Conservation (phyloP, 2,797 vertebrate genomes). For the Acanthurus leucopareius region DNA sequence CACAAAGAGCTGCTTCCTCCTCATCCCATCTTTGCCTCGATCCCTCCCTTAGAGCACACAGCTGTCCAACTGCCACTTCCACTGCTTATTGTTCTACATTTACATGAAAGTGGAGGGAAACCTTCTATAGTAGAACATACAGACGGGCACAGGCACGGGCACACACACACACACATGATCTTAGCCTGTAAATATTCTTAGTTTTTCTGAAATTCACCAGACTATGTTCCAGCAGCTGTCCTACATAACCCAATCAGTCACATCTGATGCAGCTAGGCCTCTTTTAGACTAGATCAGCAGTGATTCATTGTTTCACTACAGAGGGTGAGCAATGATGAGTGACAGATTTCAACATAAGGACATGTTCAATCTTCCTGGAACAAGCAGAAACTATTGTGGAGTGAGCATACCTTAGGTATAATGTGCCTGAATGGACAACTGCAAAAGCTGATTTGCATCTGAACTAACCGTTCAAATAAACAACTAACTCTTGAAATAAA, state of each 20-base stretch:
- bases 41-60: constrained; percentile 79
- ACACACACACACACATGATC: background rate
- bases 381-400: constrained; percentile 19
- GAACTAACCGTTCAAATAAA: background rate
- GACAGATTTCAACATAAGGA: constrained; percentile 30
- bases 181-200: constrained; percentile 5
- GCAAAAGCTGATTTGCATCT: constrained; percentile 25
- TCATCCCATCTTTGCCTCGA: constrained; percentile 77
- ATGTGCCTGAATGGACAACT: background rate
- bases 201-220: constrained; percentile 11
- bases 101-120: constrained; percentile 63
- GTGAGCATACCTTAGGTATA: background rate
- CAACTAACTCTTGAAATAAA: constrained; percentile 35
- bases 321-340: constrained; percentile 34
- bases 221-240: constrained; percentile 27
- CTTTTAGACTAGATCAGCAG: constrained; percentile 35
- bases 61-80: constrained; percentile 81
- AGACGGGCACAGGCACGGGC: constrained; percentile 4
- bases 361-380: constrained; percentile 9
- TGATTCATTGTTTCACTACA: constrained; percentile 51
- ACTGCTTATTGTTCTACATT: constrained; percentile 77
- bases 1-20: constrained; percentile 85
- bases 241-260: constrained; percentile 23
- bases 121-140: constrained; percentile 40
- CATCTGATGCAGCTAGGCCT: constrained; percentile 17